Evolutionary conservation across 2,797 vertebrate genomes (phyloP), one percentile per base, ranked within the genome.

Genomic region (Nyctibius grandis): DNA sequence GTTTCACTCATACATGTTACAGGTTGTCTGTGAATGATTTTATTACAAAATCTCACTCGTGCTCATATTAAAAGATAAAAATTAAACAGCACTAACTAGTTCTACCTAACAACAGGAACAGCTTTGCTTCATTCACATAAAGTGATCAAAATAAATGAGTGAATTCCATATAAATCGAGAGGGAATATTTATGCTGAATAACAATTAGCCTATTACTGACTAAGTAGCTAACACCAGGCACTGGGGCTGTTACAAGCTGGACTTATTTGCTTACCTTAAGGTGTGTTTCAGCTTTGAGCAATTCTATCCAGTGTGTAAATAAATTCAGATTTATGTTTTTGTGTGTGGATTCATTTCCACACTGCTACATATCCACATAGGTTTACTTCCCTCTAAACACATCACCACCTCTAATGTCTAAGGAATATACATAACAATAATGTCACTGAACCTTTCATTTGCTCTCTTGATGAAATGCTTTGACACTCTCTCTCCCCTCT

Each of bases 381-480:
- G 45, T 97, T 93, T 94, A 82, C 78, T 86, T 96, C 67, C 29
- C 87, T 93, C 91, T 96, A 85, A 90, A 23, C 74, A 88, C 91
- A 96, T 91, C 91, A 93, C 91, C 65, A 92, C 51, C 50, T 8
- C 29, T 94, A 85, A 75, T 75, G 73, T 86, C 50, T 73, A 91
- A 91, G 87, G 67, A 94, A 86, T 89, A 60, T 77, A 94, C 85
- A 63, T 92, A 95, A 89, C 6, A 29, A 83, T 93, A 95, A 95
- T 91, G 87, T 90, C 85, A 84, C 80, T 79, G 72, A 88, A 80
- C 68, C 89, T 97, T 97, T 97, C 93, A 89, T 95, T 96, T 96
- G 82, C 88, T 91, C 87, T 96, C 93, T 91, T 95, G 96, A 95
- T 91, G 76, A 92, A 94, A 96, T 77, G 36, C 69, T 96, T 88